Percentiles rank a stretch among this genome's conserved stretches.
phyloP scores from a whole-genome alignment of 2,888 invertebrate species.

The Auanema freiburgensis region DNA sequence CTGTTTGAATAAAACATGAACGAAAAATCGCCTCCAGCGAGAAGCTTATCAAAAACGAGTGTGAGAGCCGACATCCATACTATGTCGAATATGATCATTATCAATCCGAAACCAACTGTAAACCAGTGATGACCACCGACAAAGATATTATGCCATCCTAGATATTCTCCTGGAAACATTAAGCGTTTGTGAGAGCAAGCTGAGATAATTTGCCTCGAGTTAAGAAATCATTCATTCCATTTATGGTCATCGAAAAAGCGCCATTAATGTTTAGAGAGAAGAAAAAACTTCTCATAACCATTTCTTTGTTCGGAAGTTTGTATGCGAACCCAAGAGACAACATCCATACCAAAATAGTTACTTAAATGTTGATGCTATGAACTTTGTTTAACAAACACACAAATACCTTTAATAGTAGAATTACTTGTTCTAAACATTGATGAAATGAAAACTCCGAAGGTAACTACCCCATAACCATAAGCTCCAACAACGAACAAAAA shows the following conservation, averaged over 20 bases:
- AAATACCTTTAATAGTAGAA: conserved; percentile 35
- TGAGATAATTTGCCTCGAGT: too few relatives aligned
- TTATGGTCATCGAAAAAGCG: conserved; percentile 44
- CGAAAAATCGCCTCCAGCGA: conserved; percentile 29
- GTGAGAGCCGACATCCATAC: conserved; percentile 29
- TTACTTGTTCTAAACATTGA: conserved; percentile 37
- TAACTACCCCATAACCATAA: conserved; percentile 40
- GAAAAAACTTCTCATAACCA: conserved; percentile 31
- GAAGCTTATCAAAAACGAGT: conserved; percentile 27
- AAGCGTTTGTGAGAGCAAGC: too few relatives aligned
- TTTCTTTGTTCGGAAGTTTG: conserved; percentile 24
- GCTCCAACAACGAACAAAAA: conserved; percentile 32
- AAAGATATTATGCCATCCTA: conserved; percentile 36
- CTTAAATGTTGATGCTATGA: conserved; percentile 14
- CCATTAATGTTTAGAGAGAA: conserved; percentile 46
- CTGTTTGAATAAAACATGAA: conserved; percentile 19
- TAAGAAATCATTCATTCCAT: conserved; percentile 46
- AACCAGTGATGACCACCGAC: conserved; percentile 30
- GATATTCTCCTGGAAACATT: conserved; percentile 13
- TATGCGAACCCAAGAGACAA: conserved; percentile 22
- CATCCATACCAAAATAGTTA: conserved; percentile 30
- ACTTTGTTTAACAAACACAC: background rate
- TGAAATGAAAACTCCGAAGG: conserved; percentile 35
- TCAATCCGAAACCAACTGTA: conserved; percentile 49
- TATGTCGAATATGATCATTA: conserved; percentile 58